Evolutionary conservation across 2,888 invertebrate species (phyloP), one percentile per base, ranked within the genome.

Genomic region (Nebria brevicollis): DNA sequence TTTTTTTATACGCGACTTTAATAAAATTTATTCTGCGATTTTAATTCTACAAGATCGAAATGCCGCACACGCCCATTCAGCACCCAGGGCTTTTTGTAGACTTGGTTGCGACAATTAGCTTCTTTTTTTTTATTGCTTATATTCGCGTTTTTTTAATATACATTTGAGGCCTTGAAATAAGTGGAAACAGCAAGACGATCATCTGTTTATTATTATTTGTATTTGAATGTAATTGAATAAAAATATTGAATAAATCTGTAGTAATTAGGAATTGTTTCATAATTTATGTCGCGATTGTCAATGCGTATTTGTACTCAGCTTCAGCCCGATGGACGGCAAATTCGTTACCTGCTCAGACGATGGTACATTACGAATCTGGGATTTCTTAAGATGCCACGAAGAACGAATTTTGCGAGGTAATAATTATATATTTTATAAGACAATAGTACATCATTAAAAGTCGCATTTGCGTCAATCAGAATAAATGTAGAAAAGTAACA

Each of bases 281-380:
- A 11, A 73, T 13, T 73, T 68, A 68, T 43, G 65, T 78, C 78
- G 78, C 66, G 80, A 68, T 68, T 68, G 20, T 54, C 54, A 54
- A 8, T 74, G 66, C 80, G 75, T 82, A 78, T 83, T 83, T 54
- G 54, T 54, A 13, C 13, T 84, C 80, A 99, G 99, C 94, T 99
- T 99, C 93, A 97, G 98, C 92, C 99, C 99, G 79, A 96, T 96
- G 88, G 99, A 99, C 92, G 94, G 94, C 88, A 99, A 99, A 92
- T 97, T 99, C 92, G 98, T 97, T 42, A 98, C 99, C 82, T 99
- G 99, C 91, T 99, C 99, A 82, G 99, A 99, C 90, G 99, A 99
- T 90, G 99, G 99, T 85, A 99, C 99, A 20, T 94, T 99, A 83
- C 93, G 99, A 86, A 96, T 99, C 87, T 99, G 99, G 97, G 99